These are phyloP conservation scores for Drosophila ironensis DNA, from an alignment of 1,140 invertebrate genomes.

Conservation along the genomic window DNA sequence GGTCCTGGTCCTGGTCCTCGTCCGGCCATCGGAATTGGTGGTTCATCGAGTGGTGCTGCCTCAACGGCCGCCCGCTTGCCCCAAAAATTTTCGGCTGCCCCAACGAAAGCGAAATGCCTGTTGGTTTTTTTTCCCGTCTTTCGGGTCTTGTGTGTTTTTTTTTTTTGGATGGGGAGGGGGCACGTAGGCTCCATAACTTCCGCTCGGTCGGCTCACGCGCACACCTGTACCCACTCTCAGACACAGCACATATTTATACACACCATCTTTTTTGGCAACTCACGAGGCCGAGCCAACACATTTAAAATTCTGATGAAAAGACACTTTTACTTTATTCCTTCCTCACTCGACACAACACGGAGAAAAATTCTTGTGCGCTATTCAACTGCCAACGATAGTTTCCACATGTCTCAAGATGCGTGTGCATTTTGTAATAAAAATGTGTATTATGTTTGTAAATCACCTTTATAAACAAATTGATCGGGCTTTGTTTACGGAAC, in stretches of 20 bases:
- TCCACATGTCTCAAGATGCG: no score
- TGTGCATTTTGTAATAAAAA: no score
- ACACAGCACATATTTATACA: constrained; percentile 25
- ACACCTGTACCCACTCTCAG: constrained; percentile 60
- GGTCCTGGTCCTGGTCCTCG: constrained; percentile 13
- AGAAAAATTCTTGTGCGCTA: neutral
- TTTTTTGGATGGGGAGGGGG: constrained; percentile 52
- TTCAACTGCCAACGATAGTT: no score
- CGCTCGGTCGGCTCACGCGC: constrained; percentile 71
- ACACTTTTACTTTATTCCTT: constrained; percentile 66
- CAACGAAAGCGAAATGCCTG: constrained; percentile 60
- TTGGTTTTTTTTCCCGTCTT: constrained; percentile 6
- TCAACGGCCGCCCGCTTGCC: constrained; percentile 59
- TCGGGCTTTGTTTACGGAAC: no score
- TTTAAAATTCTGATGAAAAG: constrained; percentile 80
- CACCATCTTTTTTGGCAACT: constrained; percentile 41
- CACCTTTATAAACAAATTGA: no score
- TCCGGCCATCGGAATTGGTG: constrained; percentile 48
- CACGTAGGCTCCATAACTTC: constrained; percentile 77
- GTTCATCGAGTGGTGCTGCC: constrained; percentile 65
- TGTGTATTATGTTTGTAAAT: no score
- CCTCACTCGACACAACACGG: constrained; percentile 12
- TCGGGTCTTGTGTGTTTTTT: constrained; percentile 2
- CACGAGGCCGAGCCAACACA: constrained; percentile 39
- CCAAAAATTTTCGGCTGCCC: constrained; percentile 22